phyloP scores from a whole-genome alignment of 2,888 invertebrate species.

The Pocota personata region DNA sequence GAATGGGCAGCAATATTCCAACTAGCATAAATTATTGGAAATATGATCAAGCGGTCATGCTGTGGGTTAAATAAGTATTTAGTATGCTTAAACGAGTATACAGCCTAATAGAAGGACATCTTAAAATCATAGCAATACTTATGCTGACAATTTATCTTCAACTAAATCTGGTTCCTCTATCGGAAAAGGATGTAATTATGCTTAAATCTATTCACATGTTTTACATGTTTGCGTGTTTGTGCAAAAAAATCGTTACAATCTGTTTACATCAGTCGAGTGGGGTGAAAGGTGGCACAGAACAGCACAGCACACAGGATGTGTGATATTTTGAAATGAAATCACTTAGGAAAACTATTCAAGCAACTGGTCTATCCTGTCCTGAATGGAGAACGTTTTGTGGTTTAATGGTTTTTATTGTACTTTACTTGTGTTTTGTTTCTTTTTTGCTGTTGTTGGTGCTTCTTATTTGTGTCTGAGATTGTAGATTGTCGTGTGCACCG shows the following conservation, averaged over 20 bases:
- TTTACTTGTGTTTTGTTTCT: conserved; percentile 4
- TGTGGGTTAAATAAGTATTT: too few species aligned
- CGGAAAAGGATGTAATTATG: background rate
- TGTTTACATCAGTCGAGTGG: conserved; percentile 4
- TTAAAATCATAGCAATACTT: too few species aligned
- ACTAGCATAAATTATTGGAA: too few species aligned
- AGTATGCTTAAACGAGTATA: too few species aligned
- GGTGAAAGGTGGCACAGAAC: background rate
- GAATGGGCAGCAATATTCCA: too few species aligned
- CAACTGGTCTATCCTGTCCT: conserved; percentile 41
- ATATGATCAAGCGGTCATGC: too few species aligned
- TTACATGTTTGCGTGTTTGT: background rate
- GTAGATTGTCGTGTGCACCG: conserved; percentile 17
- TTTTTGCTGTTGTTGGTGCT: conserved; percentile 1
- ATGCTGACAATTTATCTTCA: too few species aligned
- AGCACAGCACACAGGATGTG: background rate
- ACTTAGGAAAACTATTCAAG: conserved; percentile 42
- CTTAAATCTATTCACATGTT: background rate
- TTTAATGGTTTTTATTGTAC: conserved; percentile 53
- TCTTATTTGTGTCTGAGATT: conserved; percentile 8
- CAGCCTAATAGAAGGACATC: too few species aligned
- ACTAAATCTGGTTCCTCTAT: too few species aligned
- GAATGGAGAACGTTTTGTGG: conserved; percentile 27
- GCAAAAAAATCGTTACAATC: background rate
- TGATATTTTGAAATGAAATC: conserved; percentile 42